Conservation (phyloP, 2,113 vertebrate species). For the Siniperca chuatsi region DNA sequence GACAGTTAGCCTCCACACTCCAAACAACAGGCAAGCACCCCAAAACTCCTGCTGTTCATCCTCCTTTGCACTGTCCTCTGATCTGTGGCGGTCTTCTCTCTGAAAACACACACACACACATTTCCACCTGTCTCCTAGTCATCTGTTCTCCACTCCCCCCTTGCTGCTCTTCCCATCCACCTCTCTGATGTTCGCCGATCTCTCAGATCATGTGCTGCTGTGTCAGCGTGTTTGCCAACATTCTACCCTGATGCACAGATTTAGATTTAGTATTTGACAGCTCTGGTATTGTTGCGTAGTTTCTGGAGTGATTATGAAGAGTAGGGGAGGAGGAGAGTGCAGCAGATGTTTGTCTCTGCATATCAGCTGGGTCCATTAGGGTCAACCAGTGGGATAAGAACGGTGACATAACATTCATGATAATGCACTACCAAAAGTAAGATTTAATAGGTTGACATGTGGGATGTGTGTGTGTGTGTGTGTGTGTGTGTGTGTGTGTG, state of each 20-base stretch:
- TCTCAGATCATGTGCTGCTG: conserved; percentile 67
- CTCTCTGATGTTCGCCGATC: conserved; percentile 48
- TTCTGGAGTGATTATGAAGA: conserved; percentile 57
- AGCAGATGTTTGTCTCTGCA: conserved; percentile 66
- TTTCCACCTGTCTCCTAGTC: conserved; percentile 66
- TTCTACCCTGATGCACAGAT: conserved; percentile 29
- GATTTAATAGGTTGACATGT: conserved; percentile 60
- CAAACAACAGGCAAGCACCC: conserved; percentile 38
- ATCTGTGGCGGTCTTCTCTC: conserved; percentile 48
- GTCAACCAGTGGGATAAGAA: conserved; percentile 62
- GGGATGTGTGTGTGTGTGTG: conserved; percentile 2
- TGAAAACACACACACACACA: conserved; percentile 55
- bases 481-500: conserved; percentile 1
- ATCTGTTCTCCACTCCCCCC: conserved; percentile 56
- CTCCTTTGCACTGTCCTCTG: conserved; percentile 42
- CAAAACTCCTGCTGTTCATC: conserved; percentile 48
- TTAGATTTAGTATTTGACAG: conserved; percentile 32
- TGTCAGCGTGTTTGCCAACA: conserved; percentile 20
- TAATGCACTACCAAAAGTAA: conserved; percentile 59
- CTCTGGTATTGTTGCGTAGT: conserved; percentile 60
- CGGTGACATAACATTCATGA: conserved; percentile 71
- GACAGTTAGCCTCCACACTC: conserved; percentile 24
- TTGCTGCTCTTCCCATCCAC: conserved; percentile 38
- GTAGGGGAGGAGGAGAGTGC: conserved; percentile 29
- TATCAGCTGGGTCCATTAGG: conserved; percentile 40